Percentiles rank a stretch among this genome's conserved stretches.
Conservation (phyloP, 2,888 invertebrate species). For the Osedax fenrisi region DNA sequence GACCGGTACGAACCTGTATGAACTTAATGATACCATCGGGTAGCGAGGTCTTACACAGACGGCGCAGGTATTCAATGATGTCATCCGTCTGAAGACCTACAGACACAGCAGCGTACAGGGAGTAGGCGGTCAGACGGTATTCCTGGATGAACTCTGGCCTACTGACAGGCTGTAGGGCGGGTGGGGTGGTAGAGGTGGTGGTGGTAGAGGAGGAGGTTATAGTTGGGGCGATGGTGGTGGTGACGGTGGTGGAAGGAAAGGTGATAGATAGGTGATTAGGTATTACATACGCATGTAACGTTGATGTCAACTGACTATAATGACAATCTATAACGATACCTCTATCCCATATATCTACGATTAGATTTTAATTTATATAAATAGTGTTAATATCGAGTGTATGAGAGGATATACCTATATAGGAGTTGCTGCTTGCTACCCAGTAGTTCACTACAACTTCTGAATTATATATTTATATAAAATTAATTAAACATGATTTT, state of each 20-base stretch:
- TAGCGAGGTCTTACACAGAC: conserved; percentile 84
- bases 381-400: too few species aligned
- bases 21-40: conserved; percentile 91
- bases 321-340: too few species aligned
- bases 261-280: neutral
- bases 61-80: conserved; percentile 85
- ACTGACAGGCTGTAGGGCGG: conserved; percentile 68
- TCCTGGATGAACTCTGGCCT: conserved; percentile 94
- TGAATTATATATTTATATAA: too few species aligned
- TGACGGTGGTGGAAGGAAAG: neutral
- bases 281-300: too few species aligned
- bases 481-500: too few species aligned
- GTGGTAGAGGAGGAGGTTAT: neutral
- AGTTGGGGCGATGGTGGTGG: conserved; percentile 3
- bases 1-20: conserved; percentile 55
- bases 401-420: too few species aligned
- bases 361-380: too few species aligned
- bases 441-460: too few species aligned
- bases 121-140: conserved; percentile 86
- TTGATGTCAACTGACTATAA: too few species aligned
- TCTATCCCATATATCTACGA: too few species aligned
- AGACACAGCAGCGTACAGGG: conserved; percentile 94
- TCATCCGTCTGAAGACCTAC: conserved; percentile 93
- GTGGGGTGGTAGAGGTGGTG: neutral
- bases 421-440: too few species aligned